Evolutionary conservation across 2,888 invertebrate species (phyloP), one percentile per base, ranked within the genome.

Genomic region (Elysia crispata): DNA sequence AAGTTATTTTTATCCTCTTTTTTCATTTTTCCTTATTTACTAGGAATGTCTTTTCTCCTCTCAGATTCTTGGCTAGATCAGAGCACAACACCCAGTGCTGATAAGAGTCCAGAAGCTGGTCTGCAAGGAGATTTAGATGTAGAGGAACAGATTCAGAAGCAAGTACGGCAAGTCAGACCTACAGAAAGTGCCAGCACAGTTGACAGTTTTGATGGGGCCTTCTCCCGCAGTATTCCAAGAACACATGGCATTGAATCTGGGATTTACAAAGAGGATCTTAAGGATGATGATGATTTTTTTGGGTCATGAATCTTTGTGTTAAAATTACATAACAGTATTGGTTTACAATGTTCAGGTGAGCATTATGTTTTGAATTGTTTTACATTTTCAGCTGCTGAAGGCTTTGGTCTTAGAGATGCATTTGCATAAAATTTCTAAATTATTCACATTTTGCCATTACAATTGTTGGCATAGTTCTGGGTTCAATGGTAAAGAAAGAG

Each of bases 191-290:
- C 86, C 54, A 88, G 87, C 62, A 89, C 89, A 11, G 81, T 87
- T 18, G 89, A 89, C 82, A 89, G 87, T 78, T 88, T 86, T 82
- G 89, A 90, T 72, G 86, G 87, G 82, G 89, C 89, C 18, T 87
- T 86, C 70, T 83, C 84, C 33, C n/a, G 62, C 62, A 79, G 60
- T 33, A 73, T 23, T 41, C 41, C 41, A 3, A 41, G 41, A 41
- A 41, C 41, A 6, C 41, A 70, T 83, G 18, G 76, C 84, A 33
- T 75, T 41, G 60, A 67, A 73, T 25, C 78, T 33, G 33, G 15
- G 23, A 23, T 60, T 33, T 60, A 54, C 57, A 60, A 33, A 20
- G 20, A 28, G 41, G 49, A 72, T 50, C 72, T 33, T 31, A 54
- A 70, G 50, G 76, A 28, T 41, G 82, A 82, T 66, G 89, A 89